Evolutionary conservation across 2,113 vertebrate species (phyloP).

Genomic region (Progne subis): DNA sequence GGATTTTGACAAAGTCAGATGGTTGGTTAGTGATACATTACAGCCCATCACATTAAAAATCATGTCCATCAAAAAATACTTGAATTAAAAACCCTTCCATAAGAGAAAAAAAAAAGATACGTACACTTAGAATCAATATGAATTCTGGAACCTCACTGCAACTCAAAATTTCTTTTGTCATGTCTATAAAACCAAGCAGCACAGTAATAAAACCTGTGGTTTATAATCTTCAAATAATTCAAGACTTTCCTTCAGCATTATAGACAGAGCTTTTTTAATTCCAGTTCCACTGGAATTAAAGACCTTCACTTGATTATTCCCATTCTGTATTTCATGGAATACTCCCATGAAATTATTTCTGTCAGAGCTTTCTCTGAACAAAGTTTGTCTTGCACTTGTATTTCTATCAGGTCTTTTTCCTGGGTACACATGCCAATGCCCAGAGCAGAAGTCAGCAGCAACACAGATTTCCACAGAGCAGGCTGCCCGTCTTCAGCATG

Average conservation of each 20-base stretch:
- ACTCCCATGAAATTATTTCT: background rate
- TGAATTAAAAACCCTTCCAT: background rate
- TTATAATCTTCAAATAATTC: background rate
- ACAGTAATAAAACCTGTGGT: rapidly evolving
- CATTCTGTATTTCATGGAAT: background rate
- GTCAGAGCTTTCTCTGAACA: background rate
- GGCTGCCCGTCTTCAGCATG: background rate
- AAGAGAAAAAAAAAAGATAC: background rate
- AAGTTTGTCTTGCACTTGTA: background rate
- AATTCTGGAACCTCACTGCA: background rate
- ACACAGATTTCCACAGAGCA: background rate
- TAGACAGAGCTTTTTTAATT: background rate
- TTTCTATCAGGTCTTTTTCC: background rate
- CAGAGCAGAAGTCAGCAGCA: background rate
- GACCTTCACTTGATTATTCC: background rate
- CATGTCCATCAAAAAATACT: rapidly evolving
- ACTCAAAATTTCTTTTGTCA: background rate
- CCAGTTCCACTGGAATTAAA: background rate
- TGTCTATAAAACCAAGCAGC: background rate
- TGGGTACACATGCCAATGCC: background rate
- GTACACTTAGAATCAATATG: background rate
- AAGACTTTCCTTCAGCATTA: background rate
- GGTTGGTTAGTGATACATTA: background rate
- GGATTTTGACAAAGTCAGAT: background rate
- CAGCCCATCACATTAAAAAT: background rate